phyloP scores from a whole-genome alignment of 1,140 invertebrate genomes.

The Ceratina australensis region DNA sequence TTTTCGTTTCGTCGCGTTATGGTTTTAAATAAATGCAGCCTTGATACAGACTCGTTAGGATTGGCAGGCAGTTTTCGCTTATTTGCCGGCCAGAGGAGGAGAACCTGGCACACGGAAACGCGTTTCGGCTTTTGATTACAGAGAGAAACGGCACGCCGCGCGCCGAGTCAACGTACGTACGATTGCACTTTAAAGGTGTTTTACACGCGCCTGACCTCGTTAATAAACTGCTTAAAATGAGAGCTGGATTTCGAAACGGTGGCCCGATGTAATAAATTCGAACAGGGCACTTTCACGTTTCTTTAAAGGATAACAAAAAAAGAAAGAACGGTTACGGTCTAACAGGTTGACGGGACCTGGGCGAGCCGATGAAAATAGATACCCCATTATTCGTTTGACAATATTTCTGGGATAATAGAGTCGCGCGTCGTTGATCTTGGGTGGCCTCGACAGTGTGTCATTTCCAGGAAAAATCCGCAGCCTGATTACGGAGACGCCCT shows the following conservation, averaged over 20 bases:
- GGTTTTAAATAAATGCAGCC: too few relatives aligned
- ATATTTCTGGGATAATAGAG: too few relatives aligned
- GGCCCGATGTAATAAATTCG: too few relatives aligned
- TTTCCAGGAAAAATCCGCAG: conserved; percentile 6
- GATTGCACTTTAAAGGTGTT: conserved; percentile 55
- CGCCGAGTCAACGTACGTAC: conserved; percentile 56
- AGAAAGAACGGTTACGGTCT: too few relatives aligned
- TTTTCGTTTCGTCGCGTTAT: too few relatives aligned
- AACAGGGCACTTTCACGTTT: too few relatives aligned
- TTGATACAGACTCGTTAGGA: too few relatives aligned
- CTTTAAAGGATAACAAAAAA: too few relatives aligned
- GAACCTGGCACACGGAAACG: conserved; percentile 11
- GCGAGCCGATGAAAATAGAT: conserved; percentile 7
- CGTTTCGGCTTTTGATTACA: conserved; percentile 29
- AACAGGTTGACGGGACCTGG: neutral
- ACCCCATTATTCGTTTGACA: neutral
- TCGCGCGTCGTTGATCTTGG: neutral
- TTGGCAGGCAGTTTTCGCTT: neutral
- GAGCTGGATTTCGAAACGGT: too few relatives aligned
- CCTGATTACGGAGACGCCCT: conserved; percentile 13
- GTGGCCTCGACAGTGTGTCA: neutral
- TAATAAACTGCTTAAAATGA: too few relatives aligned
- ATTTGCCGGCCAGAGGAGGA: neutral
- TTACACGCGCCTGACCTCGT: conserved; percentile 12
- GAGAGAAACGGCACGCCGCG: conserved; percentile 1